Conservation (phyloP, 2,797 vertebrate species). For the Centropyge bicolor region DNA sequence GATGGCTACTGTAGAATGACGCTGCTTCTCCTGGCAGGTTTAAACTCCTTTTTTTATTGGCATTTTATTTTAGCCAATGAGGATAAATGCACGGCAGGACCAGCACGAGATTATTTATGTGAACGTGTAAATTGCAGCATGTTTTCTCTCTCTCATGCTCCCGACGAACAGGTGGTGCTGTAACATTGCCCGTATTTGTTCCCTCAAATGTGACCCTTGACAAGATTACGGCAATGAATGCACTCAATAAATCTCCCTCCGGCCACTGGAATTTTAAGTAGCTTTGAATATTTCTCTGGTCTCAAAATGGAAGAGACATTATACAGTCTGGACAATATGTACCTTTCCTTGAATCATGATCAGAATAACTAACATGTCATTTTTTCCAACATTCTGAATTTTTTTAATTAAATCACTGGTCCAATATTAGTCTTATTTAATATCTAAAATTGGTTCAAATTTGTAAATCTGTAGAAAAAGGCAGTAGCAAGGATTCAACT, state of each 20-base stretch:
- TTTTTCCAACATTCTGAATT: conserved; percentile 21
- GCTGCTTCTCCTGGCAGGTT: conserved; percentile 35
- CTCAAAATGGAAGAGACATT: conserved; percentile 65
- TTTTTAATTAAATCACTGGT: conserved; percentile 35
- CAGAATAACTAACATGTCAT: conserved; percentile 37
- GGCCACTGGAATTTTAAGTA: conserved; percentile 76
- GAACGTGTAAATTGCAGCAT: conserved; percentile 26
- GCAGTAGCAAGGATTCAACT: conserved; percentile 13
- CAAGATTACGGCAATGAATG: conserved; percentile 74
- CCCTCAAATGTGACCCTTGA: conserved; percentile 69
- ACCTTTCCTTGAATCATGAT: conserved; percentile 53
- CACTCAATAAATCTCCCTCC: conserved; percentile 68
- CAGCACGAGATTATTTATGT: conserved; percentile 36
- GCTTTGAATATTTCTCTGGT: conserved; percentile 67
- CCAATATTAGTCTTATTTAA: conserved; percentile 5
- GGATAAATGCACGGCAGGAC: conserved; percentile 30
- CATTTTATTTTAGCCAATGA: conserved; percentile 41
- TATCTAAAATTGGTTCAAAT: conserved; percentile 10
- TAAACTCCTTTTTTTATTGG: conserved; percentile 40
- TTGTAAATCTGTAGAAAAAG: conserved; percentile 15
- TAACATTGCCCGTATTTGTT: conserved; percentile 60
- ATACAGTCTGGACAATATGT: conserved; percentile 59
- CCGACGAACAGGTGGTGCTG: conserved; percentile 68
- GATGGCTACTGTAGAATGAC: conserved; percentile 48
- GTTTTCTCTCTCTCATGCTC: conserved; percentile 33